phyloP scores from a whole-genome alignment of 2,797 vertebrate species.

The Tapera naevia region DNA sequence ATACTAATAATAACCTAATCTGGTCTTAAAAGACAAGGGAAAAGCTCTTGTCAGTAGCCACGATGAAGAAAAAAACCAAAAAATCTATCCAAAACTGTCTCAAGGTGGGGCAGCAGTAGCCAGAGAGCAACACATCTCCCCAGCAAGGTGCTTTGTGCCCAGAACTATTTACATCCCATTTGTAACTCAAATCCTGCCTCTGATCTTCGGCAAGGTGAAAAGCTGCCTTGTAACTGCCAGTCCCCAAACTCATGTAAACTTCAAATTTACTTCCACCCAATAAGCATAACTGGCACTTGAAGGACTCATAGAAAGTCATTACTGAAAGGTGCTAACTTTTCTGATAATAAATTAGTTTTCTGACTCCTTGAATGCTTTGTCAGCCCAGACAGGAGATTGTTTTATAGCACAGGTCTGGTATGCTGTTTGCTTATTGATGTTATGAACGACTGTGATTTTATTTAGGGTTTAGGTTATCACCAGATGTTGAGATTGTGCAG shows the following conservation, averaged over 20 bases:
- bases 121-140: background rate
- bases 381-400: background rate
- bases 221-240: background rate
- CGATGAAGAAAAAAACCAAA: background rate
- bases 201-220: background rate
- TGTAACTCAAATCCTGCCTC: background rate
- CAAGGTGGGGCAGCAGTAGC: background rate
- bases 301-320: conserved; percentile 41
- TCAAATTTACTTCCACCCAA: background rate
- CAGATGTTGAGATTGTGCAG: background rate
- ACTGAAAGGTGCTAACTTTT: conserved; percentile 32
- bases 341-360: conserved; percentile 34
- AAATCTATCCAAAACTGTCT: background rate
- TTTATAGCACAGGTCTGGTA: background rate
- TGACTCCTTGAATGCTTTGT: conserved; percentile 5
- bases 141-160: background rate
- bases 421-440: conserved; percentile 6
- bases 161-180: background rate
- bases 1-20: background rate
- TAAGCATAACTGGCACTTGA: background rate
- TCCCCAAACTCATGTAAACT: background rate
- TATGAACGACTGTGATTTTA: conserved; percentile 30
- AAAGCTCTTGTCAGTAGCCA: background rate
- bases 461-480: conserved; percentile 31
- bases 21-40: background rate